Conservation (phyloP, 2,888 invertebrate species). For the Aromia moschata region DNA sequence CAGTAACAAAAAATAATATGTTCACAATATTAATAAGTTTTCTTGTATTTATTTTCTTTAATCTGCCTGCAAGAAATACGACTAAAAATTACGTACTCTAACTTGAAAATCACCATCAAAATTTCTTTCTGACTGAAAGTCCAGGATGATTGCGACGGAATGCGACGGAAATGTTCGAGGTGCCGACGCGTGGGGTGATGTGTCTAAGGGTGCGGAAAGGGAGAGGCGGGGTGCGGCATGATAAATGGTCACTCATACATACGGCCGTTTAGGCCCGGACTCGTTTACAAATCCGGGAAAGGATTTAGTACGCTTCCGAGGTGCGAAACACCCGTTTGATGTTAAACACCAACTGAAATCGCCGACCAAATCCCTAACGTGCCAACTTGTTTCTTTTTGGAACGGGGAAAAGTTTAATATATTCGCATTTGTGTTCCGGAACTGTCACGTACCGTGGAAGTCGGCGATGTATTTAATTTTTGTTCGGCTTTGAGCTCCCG, state of each 20-base stretch:
- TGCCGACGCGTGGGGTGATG: conserved; percentile 43
- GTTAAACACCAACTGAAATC: conserved; percentile 50
- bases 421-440: conserved; percentile 45
- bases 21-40: no score
- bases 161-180: conserved; percentile 18
- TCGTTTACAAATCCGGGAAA: conserved; percentile 63
- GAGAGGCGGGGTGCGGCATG: conserved; percentile 57
- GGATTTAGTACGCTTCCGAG: conserved; percentile 61
- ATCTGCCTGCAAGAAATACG: no score
- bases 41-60: no score
- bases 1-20: no score
- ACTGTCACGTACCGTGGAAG: conserved; percentile 39
- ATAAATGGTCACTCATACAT: conserved; percentile 64
- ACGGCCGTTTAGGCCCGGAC: conserved; percentile 61
- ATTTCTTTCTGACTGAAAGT: no score
- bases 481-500: conserved; percentile 1
- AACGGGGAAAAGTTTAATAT: conserved; percentile 46
- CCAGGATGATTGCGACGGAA: no score
- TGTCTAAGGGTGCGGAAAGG: conserved; percentile 46
- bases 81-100: no score
- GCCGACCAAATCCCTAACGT: conserved; percentile 51
- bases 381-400: conserved; percentile 47
- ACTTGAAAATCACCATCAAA: no score
- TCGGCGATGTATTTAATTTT: conserved; percentile 24
- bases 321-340: conserved; percentile 58